Percentiles rank a stretch among this genome's conserved stretches.
These are phyloP conservation scores for Syndactyla subalaris DNA, from an alignment of 2,797 vertebrate species.

Conservation along the genomic window DNA sequence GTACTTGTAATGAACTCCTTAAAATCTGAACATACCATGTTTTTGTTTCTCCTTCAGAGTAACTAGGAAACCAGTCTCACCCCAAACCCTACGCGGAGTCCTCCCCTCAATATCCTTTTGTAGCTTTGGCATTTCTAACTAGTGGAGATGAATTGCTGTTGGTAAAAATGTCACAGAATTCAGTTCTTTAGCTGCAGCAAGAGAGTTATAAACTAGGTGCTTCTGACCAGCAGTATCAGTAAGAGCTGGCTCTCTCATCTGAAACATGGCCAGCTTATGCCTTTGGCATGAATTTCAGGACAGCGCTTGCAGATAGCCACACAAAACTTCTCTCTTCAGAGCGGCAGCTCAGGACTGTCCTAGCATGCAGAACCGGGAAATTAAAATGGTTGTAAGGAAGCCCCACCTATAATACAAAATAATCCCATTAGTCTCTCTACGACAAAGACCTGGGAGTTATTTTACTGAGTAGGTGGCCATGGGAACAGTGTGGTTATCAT, in stretches of 20 bases:
- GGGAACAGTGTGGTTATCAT: conserved; percentile 36
- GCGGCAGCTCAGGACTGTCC: neutral
- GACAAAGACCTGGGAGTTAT: neutral
- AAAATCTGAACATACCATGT: neutral
- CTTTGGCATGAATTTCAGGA: neutral
- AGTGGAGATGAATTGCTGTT: neutral
- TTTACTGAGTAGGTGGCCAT: conserved; percentile 2
- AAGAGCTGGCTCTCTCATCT: neutral
- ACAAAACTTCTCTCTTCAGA: neutral
- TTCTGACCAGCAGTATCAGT: neutral
- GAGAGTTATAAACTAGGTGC: neutral
- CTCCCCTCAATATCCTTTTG: neutral
- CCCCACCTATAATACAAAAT: conserved; percentile 41
- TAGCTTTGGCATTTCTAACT: neutral
- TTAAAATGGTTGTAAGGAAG: neutral
- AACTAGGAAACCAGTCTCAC: neutral
- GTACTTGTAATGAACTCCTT: neutral
- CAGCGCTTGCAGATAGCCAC: neutral
- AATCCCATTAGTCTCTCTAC: neutral
- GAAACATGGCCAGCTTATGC: neutral
- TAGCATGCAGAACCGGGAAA: neutral
- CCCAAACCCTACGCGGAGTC: rapidly evolving
- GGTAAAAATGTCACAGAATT: neutral
- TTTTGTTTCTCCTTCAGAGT: neutral
- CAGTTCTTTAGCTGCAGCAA: neutral